A percentile compares a stretch with the other conserved stretches of the same genome.
Evolutionary conservation across 2,113 vertebrate genomes (phyloP).

Genomic region (Rallus limicola): DNA sequence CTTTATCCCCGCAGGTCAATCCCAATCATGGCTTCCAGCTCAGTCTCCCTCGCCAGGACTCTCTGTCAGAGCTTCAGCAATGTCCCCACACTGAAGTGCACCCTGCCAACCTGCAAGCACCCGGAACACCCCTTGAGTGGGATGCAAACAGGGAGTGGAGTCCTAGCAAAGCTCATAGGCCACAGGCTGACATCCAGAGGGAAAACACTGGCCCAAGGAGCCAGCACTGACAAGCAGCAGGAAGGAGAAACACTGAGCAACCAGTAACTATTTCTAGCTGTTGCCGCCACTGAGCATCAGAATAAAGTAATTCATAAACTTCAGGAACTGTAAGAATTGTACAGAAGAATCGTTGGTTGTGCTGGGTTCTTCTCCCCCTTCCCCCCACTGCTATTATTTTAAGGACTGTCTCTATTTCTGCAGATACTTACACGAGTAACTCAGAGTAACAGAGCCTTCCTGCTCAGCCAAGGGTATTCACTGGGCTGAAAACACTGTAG

Average conservation of each 20-base stretch:
- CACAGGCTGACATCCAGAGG: background rate
- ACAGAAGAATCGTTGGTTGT: background rate
- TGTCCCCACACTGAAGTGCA: background rate
- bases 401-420: background rate
- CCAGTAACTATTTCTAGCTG: background rate
- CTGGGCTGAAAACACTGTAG: background rate
- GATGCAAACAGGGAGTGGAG: background rate
- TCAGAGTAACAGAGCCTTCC: background rate
- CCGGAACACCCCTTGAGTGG: background rate
- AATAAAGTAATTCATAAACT: background rate
- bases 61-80: background rate
- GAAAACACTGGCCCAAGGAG: background rate
- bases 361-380: too few relatives aligned
- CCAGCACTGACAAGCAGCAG: background rate
- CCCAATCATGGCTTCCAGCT: background rate
- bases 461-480: background rate
- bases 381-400: background rate
- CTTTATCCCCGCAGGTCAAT: accelerated
- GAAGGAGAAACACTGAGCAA: background rate
- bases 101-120: background rate
- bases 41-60: background rate
- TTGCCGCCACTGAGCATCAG: background rate
- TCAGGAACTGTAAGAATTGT: background rate
- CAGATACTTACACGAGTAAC: background rate
- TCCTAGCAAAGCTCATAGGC: background rate